Percentiles rank a stretch among this genome's conserved stretches.
Evolutionary conservation across 2,113 vertebrate genomes (phyloP).

Genomic region (Gadus macrocephalus): DNA sequence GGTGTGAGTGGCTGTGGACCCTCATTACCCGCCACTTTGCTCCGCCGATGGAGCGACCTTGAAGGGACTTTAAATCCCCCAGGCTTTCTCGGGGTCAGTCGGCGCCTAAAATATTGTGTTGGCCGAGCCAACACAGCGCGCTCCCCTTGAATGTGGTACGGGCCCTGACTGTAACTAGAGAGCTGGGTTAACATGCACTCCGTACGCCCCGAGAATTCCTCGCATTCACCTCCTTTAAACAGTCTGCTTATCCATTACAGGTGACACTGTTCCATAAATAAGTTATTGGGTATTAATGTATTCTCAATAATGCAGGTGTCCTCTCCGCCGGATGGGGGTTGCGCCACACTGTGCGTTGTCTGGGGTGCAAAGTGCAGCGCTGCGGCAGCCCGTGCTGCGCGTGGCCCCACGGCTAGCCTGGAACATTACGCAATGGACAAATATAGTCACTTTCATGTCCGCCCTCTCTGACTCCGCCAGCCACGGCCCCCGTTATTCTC

Average conservation of each 20-base stretch:
- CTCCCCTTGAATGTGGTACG: not conserved
- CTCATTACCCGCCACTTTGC: conserved; percentile 28
- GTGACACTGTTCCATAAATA: conserved; percentile 3
- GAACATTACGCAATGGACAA: conserved; percentile 56
- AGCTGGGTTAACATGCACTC: too few species aligned
- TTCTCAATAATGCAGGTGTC: conserved; percentile 2
- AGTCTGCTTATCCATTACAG: not conserved
- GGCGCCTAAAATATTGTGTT: conserved; percentile 46
- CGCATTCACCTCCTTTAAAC: not conserved
- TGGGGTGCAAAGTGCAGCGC: conserved; percentile 15
- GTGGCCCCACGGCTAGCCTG: conserved; percentile 37
- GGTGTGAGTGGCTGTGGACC: not conserved
- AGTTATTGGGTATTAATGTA: not conserved
- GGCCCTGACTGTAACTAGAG: too few species aligned
- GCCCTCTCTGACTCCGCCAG: conserved; percentile 40
- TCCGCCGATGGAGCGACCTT: conserved; percentile 22
- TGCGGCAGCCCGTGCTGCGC: conserved; percentile 33
- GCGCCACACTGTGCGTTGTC: not conserved
- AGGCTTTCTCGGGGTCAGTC: conserved; percentile 35
- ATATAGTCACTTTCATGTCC: conserved; percentile 58
- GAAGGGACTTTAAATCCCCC: conserved; percentile 35
- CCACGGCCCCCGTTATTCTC: conserved; percentile 32
- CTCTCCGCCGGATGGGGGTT: conserved; percentile 26
- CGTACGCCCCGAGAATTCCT: too few species aligned
- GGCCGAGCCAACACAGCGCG: conserved; percentile 6